Base-by-base conservation (phyloP, 2,888 invertebrate genomes). In the Syritta pipiens region DNA sequence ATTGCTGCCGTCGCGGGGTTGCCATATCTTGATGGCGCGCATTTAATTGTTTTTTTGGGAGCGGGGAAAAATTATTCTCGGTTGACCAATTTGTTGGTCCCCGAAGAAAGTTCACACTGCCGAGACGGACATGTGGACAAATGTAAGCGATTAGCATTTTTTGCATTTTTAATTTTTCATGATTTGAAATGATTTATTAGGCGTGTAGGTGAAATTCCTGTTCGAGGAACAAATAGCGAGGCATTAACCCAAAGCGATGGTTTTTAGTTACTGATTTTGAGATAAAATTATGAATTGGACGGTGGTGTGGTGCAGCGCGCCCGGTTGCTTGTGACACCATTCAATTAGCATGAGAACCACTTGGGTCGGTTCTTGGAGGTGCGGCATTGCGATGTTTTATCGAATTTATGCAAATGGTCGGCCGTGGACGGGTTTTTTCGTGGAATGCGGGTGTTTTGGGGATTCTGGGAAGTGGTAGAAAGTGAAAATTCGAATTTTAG, bases 1-100 rank as follows among this genome's bases (percentile, higher is more conserved):
- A 79, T 79, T 62, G 65, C 55, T n/a, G 40, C 20, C 42, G 51
- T 9, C 60, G 4, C 20, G 10, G 24, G 26, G 53, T 48, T 46
- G 65, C 51, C 53, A 24, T 79, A 79, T 74, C 79, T 79, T 74
- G 79, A 74, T 68, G 60, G 53, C 42, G 42, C 26, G 35, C 48
- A n/a, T n/a, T 68, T 62, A 60, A 79, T 65, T 74, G 42, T 28
- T 46, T 9, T 49, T 19, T 59, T 17, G 14, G 4, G 44, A 10
- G 3, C 28, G 22, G 5, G 26, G 46, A 49, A 65, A 49, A 72
- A 72, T 72, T 65, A 72, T 72, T 72, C 26, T 30, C 22, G 44
- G 35, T 71, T 53, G 53, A 30, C 22, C 63, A 57, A 65, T 72
- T 72, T 72, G 65, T 57, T 48, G 20, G 4, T 28, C 32, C 10